These are phyloP conservation scores for Alcedo quadribrachys DNA, from an alignment of 2,797 vertebrate genomes.

Conservation along the genomic window DNA sequence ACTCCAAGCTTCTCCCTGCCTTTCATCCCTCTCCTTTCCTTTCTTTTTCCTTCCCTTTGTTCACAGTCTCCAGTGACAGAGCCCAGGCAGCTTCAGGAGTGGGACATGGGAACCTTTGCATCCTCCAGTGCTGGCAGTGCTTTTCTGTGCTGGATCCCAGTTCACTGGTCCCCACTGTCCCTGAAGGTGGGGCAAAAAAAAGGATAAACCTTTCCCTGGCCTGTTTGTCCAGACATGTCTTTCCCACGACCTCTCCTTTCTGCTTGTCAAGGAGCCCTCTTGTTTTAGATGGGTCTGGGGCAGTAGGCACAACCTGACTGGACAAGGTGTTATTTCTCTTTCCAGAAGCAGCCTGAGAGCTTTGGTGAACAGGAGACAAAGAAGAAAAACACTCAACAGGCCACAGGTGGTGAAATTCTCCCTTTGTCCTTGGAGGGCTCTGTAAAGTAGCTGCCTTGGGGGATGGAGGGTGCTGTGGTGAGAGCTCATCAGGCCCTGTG, in stretches of 20 bases:
- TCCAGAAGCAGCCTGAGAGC: neutral
- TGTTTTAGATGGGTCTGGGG: neutral
- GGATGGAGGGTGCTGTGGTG: neutral
- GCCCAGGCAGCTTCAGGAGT: neutral
- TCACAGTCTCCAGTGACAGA: neutral
- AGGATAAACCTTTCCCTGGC: neutral
- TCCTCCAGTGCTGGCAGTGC: fast-evolving
- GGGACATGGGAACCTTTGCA: neutral
- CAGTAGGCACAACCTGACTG: neutral
- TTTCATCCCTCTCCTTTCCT: neutral
- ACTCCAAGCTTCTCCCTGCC: neutral
- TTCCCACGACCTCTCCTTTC: neutral
- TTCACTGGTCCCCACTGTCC: neutral
- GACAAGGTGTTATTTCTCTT: neutral
- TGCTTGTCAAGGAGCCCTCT: neutral
- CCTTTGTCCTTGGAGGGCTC: fast-evolving
- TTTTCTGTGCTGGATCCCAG: neutral
- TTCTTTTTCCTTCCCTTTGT: neutral
- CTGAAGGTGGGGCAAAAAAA: neutral
- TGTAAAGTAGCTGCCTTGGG: neutral
- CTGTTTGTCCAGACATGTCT: fast-evolving
- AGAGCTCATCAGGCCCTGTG: neutral
- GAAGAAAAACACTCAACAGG: neutral
- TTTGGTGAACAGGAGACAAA: neutral
- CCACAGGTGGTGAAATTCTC: neutral